Evolutionary conservation across 2,797 vertebrate species (phyloP), one percentile per base, ranked within the genome.

Genomic region (Antrozous pallidus): DNA sequence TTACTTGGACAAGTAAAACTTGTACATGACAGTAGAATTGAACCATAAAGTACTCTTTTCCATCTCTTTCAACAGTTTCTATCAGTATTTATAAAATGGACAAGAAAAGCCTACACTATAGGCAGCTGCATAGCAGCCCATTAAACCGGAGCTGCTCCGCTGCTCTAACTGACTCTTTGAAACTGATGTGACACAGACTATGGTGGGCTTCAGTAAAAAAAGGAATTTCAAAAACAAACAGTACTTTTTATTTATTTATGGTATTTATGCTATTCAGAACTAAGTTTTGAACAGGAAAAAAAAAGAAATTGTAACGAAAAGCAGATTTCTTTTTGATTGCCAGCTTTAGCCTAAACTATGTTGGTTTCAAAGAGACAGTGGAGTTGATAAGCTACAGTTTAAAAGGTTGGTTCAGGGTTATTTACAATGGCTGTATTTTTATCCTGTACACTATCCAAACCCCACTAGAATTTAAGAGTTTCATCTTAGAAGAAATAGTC

Each of bases 81-180:
- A 20, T 92, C 24, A 42, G 51, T 84, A 18, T 71, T 96, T 85
- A 80, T 56, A 90, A 96, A 94, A 54, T 26, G n/a, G 56, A 81
- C 4, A 26, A 77, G 38, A 88, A 38, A 96, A 83, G 13, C 16
- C 1, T 31, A 31, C 14, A 33, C 24, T 67, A 7, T 54, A 95
- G 36, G 61, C 20, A 94, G 18, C 5, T 54, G 67, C 85, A 65
- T 84, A 75, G 85, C 71, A 91, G 49, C 56, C 93, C 54, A 40
- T 86, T 96, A 86, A 94, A 85, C 90, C 14, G 38, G 94, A 75
- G 33, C 22, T 75, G 13, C 2, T 94, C 38, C 9, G n/a, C n/a
- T 95, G 89, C 56, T 93, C 14, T 69, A 82, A 28, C 13, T 84
- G 81, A 61, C 61, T 93, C 78, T 80, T 80, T 98, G 95, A 92